A percentile compares a stretch with the other conserved stretches of the same genome.
phyloP scores from a whole-genome alignment of 2,113 vertebrate genomes.

The Grammomys surdaster region DNA sequence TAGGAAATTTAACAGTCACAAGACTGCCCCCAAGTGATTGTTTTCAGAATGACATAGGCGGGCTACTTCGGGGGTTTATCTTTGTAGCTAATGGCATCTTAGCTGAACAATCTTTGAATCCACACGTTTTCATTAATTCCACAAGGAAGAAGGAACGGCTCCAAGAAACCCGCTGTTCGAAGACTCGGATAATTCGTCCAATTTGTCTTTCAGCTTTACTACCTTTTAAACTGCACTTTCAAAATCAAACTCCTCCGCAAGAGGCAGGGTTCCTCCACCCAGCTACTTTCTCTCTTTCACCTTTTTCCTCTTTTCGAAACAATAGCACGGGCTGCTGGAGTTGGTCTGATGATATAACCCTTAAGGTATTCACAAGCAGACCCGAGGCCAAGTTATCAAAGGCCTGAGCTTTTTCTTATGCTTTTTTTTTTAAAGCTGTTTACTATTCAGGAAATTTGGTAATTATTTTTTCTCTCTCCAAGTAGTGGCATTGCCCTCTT shows the following conservation, averaged over 20 bases:
- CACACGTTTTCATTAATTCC: slow-evolving; percentile 48
- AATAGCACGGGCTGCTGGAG: slow-evolving; percentile 51
- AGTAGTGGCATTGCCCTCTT: slow-evolving; percentile 71
- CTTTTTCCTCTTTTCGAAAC: slow-evolving; percentile 51
- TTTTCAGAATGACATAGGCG: slow-evolving; percentile 59
- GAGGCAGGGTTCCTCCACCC: not conserved
- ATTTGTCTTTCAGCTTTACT: slow-evolving; percentile 51
- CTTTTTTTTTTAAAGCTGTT: slow-evolving; percentile 55
- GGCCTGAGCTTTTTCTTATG: slow-evolving; percentile 5
- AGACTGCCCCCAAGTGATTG: slow-evolving; percentile 81
- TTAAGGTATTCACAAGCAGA: slow-evolving; percentile 20
- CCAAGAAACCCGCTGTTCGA: not conserved
- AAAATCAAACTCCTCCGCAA: not conserved
- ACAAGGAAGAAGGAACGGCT: not conserved
- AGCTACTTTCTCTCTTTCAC: too few relatives aligned
- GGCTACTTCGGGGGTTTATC: not conserved
- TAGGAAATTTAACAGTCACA: slow-evolving; percentile 71
- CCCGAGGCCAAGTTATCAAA: slow-evolving; percentile 46
- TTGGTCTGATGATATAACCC: slow-evolving; percentile 56
- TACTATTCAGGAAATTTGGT: slow-evolving; percentile 82
- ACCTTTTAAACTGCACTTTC: not conserved
- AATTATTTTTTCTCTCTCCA: slow-evolving; percentile 69
- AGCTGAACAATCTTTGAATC: slow-evolving; percentile 54
- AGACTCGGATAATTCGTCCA: not conserved
- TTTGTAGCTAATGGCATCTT: slow-evolving; percentile 34